Percentiles rank a stretch among this genome's conserved stretches.
These are phyloP conservation scores for Pelmatolapia mariae DNA, from an alignment of 2,113 vertebrate species.

Conservation along the genomic window DNA sequence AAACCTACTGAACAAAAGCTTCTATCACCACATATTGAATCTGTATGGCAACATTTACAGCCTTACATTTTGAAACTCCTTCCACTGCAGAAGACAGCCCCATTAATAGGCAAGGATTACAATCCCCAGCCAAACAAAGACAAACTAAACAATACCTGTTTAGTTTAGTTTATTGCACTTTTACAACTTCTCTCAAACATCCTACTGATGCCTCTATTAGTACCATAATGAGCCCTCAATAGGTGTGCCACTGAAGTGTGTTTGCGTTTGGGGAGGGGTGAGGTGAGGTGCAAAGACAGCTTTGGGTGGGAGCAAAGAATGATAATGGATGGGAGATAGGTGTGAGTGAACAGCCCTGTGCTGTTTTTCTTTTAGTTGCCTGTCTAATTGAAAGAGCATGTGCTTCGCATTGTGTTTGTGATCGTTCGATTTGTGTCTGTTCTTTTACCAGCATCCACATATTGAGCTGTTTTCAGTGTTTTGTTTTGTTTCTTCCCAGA, in stretches of 20 bases:
- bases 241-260: not conserved
- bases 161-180: not conserved
- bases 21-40: not conserved
- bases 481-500: not conserved
- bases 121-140: not conserved
- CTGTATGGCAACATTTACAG: not conserved
- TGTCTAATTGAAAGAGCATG: not conserved
- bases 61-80: not conserved
- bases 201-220: not conserved
- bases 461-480: not conserved
- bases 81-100: not conserved
- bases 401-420: not conserved
- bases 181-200: not conserved
- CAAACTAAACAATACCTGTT: not conserved
- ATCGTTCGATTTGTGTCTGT: not conserved
- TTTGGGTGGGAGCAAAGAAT: not conserved
- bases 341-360: not conserved
- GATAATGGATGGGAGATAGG: not conserved
- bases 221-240: not conserved
- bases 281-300: not conserved
- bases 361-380: not conserved
- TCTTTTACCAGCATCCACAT: not conserved
- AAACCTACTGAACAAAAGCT: not conserved
- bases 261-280: not conserved
- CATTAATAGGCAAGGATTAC: not conserved